These are phyloP conservation scores for Epizoanthus fatuus DNA, from an alignment of 92 coral and sea anemone genomes.

Conservation along the genomic window DNA sequence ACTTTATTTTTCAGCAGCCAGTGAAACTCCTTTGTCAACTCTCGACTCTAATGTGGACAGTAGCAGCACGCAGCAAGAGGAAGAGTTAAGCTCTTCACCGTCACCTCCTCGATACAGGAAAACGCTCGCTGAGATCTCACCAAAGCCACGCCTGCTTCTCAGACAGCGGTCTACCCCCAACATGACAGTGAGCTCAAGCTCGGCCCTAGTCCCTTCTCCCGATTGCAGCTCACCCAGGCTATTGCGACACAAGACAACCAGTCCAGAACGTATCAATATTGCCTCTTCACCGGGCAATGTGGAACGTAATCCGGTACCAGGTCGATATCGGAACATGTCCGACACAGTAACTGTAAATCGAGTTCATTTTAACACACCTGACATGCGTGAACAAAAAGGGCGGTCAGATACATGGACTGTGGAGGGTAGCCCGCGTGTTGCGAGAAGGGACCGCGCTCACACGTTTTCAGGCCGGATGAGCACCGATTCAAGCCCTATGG, in stretches of 20 bases:
- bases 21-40: neutral
- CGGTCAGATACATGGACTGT: neutral
- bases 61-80: neutral
- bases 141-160: constrained; percentile 13
- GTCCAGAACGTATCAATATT: neutral
- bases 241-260: constrained; percentile 2
- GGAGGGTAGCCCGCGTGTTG: neutral
- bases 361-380: constrained; percentile 23
- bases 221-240: neutral
- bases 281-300: neutral
- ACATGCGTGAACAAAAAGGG: neutral
- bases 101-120: neutral
- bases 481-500: neutral
- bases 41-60: neutral
- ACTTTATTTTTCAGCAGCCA: neutral
- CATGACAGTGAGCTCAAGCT: neutral
- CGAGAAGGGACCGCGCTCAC: neutral
- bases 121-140: neutral
- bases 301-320: neutral
- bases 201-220: neutral
- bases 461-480: neutral
- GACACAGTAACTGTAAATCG: neutral
- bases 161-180: constrained; percentile 19
- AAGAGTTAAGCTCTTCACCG: neutral
- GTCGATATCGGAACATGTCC: neutral